Conservation (phyloP, 1,140 invertebrate species). For the Tetragnatha versicolor region DNA sequence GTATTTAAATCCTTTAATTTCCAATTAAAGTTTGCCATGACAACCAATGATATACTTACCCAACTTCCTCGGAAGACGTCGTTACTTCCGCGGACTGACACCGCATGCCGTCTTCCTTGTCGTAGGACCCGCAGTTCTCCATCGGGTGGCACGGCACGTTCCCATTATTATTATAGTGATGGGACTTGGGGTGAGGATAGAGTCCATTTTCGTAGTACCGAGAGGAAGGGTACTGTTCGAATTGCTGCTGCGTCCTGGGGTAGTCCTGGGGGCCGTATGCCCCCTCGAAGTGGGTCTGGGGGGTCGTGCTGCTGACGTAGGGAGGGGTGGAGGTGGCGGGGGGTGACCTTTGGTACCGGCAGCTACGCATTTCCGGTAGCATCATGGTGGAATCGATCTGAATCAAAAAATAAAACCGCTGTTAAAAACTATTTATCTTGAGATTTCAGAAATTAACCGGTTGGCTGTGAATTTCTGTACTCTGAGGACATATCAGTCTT, state of each 20-base stretch:
- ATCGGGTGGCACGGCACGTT: background rate
- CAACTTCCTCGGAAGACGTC: conserved; percentile 33
- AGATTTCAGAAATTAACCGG: too few species aligned
- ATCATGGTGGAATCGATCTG: conserved; percentile 15
- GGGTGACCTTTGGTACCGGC: conserved; percentile 41
- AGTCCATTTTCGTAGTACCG: background rate
- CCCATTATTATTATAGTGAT: background rate
- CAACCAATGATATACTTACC: too few species aligned
- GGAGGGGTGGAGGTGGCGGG: conserved; percentile 23
- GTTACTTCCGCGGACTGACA: conserved; percentile 46
- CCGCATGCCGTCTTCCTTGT: background rate
- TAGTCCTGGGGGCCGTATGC: background rate
- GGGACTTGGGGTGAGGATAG: background rate
- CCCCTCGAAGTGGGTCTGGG: background rate
- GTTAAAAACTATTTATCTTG: too few species aligned
- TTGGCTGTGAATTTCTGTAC: too few species aligned
- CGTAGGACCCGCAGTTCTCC: background rate
- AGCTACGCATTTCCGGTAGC: conserved; percentile 53
- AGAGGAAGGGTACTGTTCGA: background rate
- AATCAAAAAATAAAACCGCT: background rate
- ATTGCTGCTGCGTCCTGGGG: background rate
- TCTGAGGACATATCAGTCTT: too few species aligned
- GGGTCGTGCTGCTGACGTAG: conserved; percentile 39
- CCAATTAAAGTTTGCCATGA: too few species aligned
- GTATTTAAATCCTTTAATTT: too few species aligned